phyloP scores from a whole-genome alignment of 2,113 vertebrate species.

The Boleophthalmus pectinirostris region DNA sequence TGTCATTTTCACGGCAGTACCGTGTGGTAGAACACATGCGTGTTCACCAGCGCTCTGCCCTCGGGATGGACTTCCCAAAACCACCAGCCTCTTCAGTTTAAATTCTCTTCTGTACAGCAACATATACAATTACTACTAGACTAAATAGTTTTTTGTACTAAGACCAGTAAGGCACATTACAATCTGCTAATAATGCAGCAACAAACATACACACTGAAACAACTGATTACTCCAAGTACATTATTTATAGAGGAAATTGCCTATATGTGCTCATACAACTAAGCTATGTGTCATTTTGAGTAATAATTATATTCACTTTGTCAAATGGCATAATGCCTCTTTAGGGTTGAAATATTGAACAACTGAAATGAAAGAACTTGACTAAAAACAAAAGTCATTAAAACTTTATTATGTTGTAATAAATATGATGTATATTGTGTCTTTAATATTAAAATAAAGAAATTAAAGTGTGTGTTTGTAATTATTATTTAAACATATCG shows the following conservation, averaged over 20 bases:
- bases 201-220: too few relatives aligned
- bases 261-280: neutral
- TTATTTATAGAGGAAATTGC: neutral
- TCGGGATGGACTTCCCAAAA: conserved; percentile 38
- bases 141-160: neutral
- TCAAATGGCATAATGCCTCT: neutral
- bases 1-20: conserved; percentile 80
- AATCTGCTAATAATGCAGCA: neutral
- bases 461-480: neutral
- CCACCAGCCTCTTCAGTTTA: conserved; percentile 21
- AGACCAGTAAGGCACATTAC: neutral
- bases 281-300: neutral
- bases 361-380: neutral
- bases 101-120: conserved; percentile 11
- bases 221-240: too few relatives aligned
- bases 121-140: too few relatives aligned
- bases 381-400: neutral
- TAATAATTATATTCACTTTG: neutral
- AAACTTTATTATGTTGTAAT: neutral
- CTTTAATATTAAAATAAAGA: neutral
- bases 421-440: neutral
- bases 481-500: neutral
- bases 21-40: conserved; percentile 78
- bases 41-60: conserved; percentile 66
- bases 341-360: too few relatives aligned